These are phyloP conservation scores for Pristiophorus japonicus DNA, from an alignment of 2,113 vertebrate genomes.

Conservation along the genomic window DNA sequence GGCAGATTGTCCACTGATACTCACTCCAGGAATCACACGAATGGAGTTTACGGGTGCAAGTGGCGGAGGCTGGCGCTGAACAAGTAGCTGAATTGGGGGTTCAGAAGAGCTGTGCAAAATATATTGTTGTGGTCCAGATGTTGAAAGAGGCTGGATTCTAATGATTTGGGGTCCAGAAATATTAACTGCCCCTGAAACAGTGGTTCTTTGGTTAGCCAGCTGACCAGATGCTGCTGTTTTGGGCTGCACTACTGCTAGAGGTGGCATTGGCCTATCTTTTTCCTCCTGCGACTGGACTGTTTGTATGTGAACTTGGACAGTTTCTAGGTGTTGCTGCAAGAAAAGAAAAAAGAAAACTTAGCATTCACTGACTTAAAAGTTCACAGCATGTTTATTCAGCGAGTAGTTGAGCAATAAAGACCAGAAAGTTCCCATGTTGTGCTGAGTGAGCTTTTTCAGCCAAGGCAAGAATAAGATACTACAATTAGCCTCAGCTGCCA, in stretches of 20 bases:
- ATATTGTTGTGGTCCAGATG: constrained; percentile 58
- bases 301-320: constrained; percentile 74
- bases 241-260: constrained; percentile 52
- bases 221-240: constrained; percentile 50
- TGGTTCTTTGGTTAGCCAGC: constrained; percentile 47
- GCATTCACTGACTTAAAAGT: neutral
- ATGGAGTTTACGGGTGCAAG: constrained; percentile 56
- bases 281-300: constrained; percentile 59
- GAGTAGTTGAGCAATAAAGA: neutral
- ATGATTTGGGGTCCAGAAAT: constrained; percentile 68
- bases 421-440: neutral
- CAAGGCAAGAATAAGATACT: neutral
- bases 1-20: constrained; percentile 41
- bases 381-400: neutral
- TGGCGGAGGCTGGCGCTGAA: constrained; percentile 60
- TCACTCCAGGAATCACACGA: constrained; percentile 48
- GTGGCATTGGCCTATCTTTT: constrained; percentile 49
- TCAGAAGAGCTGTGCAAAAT: constrained; percentile 56
- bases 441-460: neutral
- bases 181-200: constrained; percentile 53
- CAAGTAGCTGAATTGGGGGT: constrained; percentile 62
- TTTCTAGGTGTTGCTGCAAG: constrained; percentile 63
- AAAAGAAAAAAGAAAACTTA: constrained; percentile 41
- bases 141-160: constrained; percentile 63
- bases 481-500: neutral